Percentiles rank a stretch among this genome's conserved stretches.
phyloP scores from a whole-genome alignment of 2,113 vertebrate species.

The Lichenostomus cassidix region DNA sequence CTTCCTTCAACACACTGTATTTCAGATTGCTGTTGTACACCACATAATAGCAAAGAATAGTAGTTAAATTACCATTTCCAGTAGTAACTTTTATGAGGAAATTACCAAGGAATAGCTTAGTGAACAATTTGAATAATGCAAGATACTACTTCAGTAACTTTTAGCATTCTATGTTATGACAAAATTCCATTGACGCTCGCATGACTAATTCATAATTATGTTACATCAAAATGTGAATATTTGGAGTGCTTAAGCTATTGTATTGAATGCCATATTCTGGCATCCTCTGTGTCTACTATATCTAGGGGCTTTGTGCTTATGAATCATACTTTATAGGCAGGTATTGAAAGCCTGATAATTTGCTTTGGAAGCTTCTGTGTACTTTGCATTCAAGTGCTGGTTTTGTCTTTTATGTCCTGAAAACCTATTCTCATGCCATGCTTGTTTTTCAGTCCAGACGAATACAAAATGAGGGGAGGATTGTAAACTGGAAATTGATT shows the following conservation, averaged over 20 bases:
- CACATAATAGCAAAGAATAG: neutral
- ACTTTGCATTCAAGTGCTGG: neutral
- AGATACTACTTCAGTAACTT: neutral
- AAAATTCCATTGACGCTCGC: neutral
- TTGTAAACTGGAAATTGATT: slow-evolving; percentile 94
- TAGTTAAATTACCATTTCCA: neutral
- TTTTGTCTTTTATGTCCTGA: neutral
- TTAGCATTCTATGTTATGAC: neutral
- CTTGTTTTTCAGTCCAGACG: slow-evolving; percentile 83
- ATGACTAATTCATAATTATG: neutral
- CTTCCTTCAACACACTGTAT: neutral
- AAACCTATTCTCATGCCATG: neutral
- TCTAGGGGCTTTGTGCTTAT: neutral
- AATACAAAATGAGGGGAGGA: slow-evolving; percentile 91
- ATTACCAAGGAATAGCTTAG: neutral
- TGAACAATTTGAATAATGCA: neutral
- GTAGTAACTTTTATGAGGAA: neutral
- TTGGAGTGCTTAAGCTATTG: neutral
- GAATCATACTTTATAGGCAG: neutral
- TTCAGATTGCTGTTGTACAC: neutral
- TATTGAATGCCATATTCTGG: neutral
- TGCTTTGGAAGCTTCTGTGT: neutral
- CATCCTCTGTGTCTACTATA: neutral
- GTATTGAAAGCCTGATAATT: neutral
- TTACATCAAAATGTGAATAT: neutral